phyloP scores from a whole-genome alignment of 1,140 invertebrate genomes.

The Caenorhabditis remanei region DNA sequence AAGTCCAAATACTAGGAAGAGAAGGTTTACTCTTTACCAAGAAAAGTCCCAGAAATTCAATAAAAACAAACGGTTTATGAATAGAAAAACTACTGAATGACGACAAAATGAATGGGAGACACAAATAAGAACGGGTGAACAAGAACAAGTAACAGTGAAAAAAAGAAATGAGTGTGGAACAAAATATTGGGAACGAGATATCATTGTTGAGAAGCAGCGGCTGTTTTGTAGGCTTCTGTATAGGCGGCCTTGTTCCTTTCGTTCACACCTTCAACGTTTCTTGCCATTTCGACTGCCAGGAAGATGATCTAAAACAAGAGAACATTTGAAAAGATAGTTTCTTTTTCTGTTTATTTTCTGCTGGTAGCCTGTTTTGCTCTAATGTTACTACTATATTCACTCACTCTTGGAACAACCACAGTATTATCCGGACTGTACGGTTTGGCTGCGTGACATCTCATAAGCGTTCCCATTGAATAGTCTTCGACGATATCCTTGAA shows the following conservation, averaged over 20 bases:
- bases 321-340: neutral
- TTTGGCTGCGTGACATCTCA: slow-evolving; percentile 59
- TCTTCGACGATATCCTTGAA: slow-evolving; percentile 66
- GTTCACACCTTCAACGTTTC: slow-evolving; percentile 66
- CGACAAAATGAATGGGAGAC: neutral
- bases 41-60: neutral
- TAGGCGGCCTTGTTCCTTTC: slow-evolving; percentile 55
- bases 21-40: too few species aligned
- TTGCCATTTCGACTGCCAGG: slow-evolving; percentile 60
- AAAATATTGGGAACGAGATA: too few species aligned
- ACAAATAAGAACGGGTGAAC: neutral
- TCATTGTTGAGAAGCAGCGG: too few species aligned
- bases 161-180: neutral
- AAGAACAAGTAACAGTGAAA: neutral
- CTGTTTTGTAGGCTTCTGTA: neutral
- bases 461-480: slow-evolving; percentile 63
- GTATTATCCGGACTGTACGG: slow-evolving; percentile 63
- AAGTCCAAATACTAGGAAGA: too few species aligned
- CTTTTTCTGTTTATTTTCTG: neutral
- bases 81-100: neutral
- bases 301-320: slow-evolving; percentile 60
- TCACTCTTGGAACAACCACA: slow-evolving; percentile 65
- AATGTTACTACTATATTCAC: neutral
- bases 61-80: neutral
- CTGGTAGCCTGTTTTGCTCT: neutral